Conservation (phyloP, 2,113 vertebrate species). For the Serinus canaria region DNA sequence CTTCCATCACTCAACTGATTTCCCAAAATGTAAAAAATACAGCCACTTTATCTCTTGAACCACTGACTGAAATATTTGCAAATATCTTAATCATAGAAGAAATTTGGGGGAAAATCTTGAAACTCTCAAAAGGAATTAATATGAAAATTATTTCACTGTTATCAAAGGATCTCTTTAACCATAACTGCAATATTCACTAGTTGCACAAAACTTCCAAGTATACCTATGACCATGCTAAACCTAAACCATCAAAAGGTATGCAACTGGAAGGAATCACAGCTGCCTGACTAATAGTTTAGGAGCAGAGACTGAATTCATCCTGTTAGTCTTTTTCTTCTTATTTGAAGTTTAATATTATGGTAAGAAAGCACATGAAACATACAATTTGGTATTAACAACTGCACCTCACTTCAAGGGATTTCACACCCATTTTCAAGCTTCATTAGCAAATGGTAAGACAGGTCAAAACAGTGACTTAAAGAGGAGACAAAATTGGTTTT, state of each 20-base stretch:
- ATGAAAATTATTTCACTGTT: not conserved
- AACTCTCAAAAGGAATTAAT: not conserved
- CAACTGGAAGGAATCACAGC: not conserved
- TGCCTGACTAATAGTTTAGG: not conserved
- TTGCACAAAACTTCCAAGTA: not conserved
- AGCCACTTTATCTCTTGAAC: not conserved
- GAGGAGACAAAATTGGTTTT: not conserved
- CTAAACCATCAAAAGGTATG: not conserved
- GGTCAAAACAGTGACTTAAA: not conserved
- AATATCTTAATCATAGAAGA: not conserved
- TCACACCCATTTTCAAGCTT: not conserved
- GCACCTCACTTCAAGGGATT: not conserved
- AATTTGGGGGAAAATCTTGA: not conserved
- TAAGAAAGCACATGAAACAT: not conserved
- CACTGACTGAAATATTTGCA: not conserved
- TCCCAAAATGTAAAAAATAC: not conserved
- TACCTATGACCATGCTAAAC: not conserved
- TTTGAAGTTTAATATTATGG: not conserved
- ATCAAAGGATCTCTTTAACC: not conserved
- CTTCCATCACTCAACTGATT: not conserved
- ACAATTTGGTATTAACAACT: not conserved
- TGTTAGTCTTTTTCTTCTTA: not conserved
- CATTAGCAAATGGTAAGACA: not conserved
- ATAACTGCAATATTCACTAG: not conserved
- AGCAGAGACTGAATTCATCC: not conserved